These are phyloP conservation scores for Trichacis sp. DNA, from an alignment of 2,888 invertebrate species.

Conservation along the genomic window DNA sequence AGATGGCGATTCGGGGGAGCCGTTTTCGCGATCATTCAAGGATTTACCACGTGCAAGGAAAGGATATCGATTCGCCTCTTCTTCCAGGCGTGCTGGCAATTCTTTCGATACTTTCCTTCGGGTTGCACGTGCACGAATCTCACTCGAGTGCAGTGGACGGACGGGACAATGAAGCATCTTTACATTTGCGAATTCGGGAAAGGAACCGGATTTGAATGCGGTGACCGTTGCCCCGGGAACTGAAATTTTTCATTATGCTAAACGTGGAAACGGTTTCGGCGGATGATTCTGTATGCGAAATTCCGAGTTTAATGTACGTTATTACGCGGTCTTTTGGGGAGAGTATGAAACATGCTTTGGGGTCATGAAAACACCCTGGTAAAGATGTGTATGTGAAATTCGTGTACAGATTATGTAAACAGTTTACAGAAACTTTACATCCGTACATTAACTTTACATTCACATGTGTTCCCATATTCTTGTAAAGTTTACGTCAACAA, in stretches of 20 bases:
- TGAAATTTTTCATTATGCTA: neutral
- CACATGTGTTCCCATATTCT: no score
- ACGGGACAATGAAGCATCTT: neutral
- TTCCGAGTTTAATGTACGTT: no score
- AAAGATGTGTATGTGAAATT: no score
- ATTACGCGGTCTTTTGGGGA: no score
- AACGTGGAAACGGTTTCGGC: neutral
- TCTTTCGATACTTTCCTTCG: constrained; percentile 21
- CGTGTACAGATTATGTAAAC: no score
- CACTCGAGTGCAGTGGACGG: constrained; percentile 7
- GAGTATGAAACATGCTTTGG: no score
- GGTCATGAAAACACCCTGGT: no score
- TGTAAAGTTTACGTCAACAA: no score
- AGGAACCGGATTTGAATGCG: constrained; percentile 4
- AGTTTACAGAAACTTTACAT: no score
- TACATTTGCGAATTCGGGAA: neutral
- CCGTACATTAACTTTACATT: no score
- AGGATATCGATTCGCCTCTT: constrained; percentile 25
- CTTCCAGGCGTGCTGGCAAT: constrained; percentile 18
- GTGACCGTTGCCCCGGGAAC: neutral
- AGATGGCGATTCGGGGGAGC: constrained; percentile 37
- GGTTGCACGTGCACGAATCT: constrained; percentile 25
- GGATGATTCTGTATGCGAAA: no score
- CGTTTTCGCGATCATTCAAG: constrained; percentile 37
- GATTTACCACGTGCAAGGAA: constrained; percentile 38